Conservation (phyloP, 2,888 invertebrate genomes). For the Leistus spinibarbis region DNA sequence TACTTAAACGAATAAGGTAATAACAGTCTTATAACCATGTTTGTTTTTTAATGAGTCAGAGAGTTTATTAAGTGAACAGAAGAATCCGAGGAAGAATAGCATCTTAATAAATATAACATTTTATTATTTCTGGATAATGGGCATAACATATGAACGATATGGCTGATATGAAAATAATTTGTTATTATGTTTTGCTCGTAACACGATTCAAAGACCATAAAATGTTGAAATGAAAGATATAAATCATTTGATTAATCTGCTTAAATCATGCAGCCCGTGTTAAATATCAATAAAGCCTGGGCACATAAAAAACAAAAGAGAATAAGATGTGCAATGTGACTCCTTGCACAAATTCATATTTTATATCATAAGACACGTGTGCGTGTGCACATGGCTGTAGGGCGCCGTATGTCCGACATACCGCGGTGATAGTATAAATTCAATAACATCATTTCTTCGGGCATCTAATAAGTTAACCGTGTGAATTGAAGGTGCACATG, state of each 20-base stretch:
- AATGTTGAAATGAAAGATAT: neutral
- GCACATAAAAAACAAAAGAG: neutral
- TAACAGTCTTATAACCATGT: too few species aligned
- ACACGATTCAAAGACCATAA: neutral
- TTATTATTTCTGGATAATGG: too few species aligned
- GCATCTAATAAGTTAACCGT: constrained; percentile 8
- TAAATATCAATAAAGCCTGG: neutral
- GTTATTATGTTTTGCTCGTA: neutral
- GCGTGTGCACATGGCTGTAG: neutral
- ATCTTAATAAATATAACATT: too few species aligned
- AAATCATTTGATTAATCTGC: neutral
- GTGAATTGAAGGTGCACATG: constrained; percentile 2
- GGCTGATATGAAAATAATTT: neutral
- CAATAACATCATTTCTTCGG: constrained; percentile 1
- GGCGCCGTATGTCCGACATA: constrained; percentile 6
- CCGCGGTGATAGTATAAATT: neutral
- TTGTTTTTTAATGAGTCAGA: too few species aligned
- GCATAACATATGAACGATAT: too few species aligned
- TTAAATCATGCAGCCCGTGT: neutral
- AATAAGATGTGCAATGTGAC: neutral
- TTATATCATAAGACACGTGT: neutral
- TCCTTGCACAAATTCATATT: neutral
- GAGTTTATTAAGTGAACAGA: too few species aligned
- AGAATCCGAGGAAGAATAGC: too few species aligned
- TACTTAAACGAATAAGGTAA: too few species aligned